A percentile compares a stretch with the other conserved stretches of the same genome.
Evolutionary conservation across 2,113 vertebrate species (phyloP).

Genomic region (Protobothrops mucrosquamatus): DNA sequence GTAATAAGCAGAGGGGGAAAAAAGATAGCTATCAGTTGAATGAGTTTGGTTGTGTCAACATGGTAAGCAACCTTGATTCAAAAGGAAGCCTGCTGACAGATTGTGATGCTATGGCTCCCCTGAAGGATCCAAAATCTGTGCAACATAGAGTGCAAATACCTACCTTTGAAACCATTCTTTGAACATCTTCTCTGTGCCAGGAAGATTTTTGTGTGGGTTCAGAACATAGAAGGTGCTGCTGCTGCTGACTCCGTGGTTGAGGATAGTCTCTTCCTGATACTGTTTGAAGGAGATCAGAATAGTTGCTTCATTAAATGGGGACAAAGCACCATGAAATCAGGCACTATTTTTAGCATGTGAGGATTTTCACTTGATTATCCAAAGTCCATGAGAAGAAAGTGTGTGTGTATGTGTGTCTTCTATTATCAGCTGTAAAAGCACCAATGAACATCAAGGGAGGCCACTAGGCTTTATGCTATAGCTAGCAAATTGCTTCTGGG

Average conservation of each 20-base stretch:
- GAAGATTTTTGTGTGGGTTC: constrained; percentile 85
- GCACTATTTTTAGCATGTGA: neutral
- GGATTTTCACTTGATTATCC: neutral
- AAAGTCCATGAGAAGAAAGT: neutral
- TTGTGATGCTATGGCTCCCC: neutral
- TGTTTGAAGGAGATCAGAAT: neutral
- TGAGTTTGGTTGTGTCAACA: neutral
- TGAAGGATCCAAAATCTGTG: neutral
- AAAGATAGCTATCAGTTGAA: neutral
- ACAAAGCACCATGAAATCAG: too few species aligned
- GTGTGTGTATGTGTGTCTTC: neutral
- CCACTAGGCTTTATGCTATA: neutral
- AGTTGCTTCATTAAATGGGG: neutral
- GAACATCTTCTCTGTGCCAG: constrained; percentile 79
- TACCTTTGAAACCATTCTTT: constrained; percentile 85
- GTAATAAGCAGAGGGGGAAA: neutral
- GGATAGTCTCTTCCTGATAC: constrained; percentile 66
- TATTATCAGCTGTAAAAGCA: neutral
- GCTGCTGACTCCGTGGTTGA: constrained; percentile 76
- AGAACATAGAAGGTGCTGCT: constrained; percentile 82
- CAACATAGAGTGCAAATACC: neutral
- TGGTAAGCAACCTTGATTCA: too few species aligned
- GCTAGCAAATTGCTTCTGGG: neutral
- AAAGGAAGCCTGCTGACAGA: neutral
- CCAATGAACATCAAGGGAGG: neutral